A percentile compares a stretch with the other conserved stretches of the same genome.
Evolutionary conservation across 1,140 invertebrate species (phyloP).

Genomic region (Patella vulgata): DNA sequence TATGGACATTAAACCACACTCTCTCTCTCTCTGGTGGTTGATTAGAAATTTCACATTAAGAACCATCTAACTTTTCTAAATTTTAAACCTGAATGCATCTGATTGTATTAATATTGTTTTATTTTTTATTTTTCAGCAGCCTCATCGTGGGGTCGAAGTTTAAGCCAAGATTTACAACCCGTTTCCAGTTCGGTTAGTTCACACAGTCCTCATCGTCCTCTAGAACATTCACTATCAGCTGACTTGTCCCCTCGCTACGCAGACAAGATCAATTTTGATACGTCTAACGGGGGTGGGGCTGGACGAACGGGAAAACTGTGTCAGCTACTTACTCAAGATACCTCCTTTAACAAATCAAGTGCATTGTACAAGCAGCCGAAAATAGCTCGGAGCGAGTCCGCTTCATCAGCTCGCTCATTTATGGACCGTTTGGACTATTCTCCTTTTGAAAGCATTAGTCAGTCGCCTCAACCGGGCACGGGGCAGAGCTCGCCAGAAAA

Average conservation of each 20-base stretch:
- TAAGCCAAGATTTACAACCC: slow-evolving; percentile 8
- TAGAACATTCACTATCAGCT: background rate
- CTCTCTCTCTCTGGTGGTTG: too few relatives aligned
- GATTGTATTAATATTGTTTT: too few relatives aligned
- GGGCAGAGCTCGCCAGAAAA: slow-evolving; percentile 63
- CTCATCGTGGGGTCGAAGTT: slow-evolving; percentile 1
- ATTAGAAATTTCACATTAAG: too few relatives aligned
- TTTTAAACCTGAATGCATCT: too few relatives aligned
- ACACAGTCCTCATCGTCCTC: background rate
- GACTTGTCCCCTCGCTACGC: slow-evolving; percentile 14
- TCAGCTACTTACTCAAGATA: slow-evolving; percentile 46
- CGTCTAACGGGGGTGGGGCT: background rate
- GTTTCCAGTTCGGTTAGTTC: slow-evolving; percentile 10
- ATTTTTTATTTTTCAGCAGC: background rate
- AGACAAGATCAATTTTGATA: background rate
- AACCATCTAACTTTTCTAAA: too few relatives aligned
- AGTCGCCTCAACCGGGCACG: slow-evolving; percentile 71
- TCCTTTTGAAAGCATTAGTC: slow-evolving; percentile 66
- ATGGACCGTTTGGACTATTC: slow-evolving; percentile 31
- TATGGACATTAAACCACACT: too few relatives aligned
- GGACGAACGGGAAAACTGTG: slow-evolving; percentile 47
- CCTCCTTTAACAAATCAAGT: slow-evolving; percentile 2
- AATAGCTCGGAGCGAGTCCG: slow-evolving; percentile 16
- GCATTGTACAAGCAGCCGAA: background rate
- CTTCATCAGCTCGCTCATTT: slow-evolving; percentile 18